Base-by-base conservation (phyloP, 1,140 invertebrate species). In the Drosophila repleta region DNA sequence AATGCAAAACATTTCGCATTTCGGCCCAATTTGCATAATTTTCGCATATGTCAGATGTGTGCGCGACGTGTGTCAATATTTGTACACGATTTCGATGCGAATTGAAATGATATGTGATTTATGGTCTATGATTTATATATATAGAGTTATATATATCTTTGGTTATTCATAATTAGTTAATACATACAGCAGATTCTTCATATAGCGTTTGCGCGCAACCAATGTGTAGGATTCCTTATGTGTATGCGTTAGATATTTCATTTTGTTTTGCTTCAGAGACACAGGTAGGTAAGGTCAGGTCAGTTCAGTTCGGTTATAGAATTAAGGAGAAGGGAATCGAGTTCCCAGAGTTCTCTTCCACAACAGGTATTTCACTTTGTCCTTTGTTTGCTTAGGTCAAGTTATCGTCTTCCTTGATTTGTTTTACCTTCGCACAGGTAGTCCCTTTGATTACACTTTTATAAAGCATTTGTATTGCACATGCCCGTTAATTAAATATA, bases 141-240 rank as follows among this genome's bases (percentile, higher is more conserved):
- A 15, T 41, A 15, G 0, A 41, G 3, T 1, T 0, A 41, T 41
- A 8, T 41, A 35, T 58, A n/a, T 18, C 4, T 4, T 8, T 1
- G 7, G 32, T 11, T 55, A 18, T 51, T 17, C 35, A 32, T 4
- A 17, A 26, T 48, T 15, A n/a, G n/a, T 24, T 8, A 41, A 73
- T 91, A 92, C 91, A 45, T 92, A 92, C 93, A 93, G 76, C 75
- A 92, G 79, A 90, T 93, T 93, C 74, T 93, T 93, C 92, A 93
- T 93, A 57, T 93, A 92, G 35, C 93, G 81, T 75, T 93, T 93
- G 51, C 93, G 92, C 17, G 92, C 92, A 46, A 93, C 93, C 70
- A 93, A 69, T 43, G 92, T 93, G 78, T 93, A 93, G 53, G 93
- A 93, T 89, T 93, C 93, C 76, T 92, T 92, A 62, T 93, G 92